phyloP scores from a whole-genome alignment of 1,140 invertebrate species.

The Maconellicoccus hirsutus region DNA sequence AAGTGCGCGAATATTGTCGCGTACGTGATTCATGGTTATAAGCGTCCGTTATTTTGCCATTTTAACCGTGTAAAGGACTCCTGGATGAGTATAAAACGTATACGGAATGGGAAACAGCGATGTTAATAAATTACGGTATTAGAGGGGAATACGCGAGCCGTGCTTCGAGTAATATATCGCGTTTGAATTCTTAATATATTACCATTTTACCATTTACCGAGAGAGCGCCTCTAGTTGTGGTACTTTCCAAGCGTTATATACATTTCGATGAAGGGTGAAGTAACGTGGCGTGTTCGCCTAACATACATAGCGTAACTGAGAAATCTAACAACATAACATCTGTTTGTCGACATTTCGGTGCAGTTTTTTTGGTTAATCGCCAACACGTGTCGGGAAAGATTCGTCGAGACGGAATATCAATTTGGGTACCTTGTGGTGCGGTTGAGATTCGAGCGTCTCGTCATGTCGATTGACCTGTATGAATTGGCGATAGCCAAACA shows the following conservation, averaged over 20 bases:
- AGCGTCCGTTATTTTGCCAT: neutral
- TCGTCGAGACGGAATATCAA: too few relatives aligned
- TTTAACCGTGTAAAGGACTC: neutral
- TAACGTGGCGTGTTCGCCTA: too few relatives aligned
- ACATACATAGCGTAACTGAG: neutral
- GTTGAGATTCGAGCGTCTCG: too few relatives aligned
- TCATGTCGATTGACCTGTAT: too few relatives aligned
- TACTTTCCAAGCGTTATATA: neutral
- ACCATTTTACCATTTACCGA: neutral
- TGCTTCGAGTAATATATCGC: neutral
- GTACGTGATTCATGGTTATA: neutral
- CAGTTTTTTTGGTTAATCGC: slow-evolving; percentile 8
- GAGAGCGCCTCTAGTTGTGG: neutral
- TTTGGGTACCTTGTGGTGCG: too few relatives aligned
- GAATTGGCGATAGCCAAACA: too few relatives aligned
- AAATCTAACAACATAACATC: neutral
- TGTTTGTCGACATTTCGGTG: slow-evolving; percentile 2
- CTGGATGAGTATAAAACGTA: neutral
- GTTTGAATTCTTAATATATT: slow-evolving; percentile 5
- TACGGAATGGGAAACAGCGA: neutral
- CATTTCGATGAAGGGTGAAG: neutral
- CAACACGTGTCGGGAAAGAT: neutral
- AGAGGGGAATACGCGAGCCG: neutral
- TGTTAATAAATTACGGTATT: slow-evolving; percentile 9
- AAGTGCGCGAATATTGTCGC: neutral